phyloP scores from a whole-genome alignment of 2,113 vertebrate species.

The Crotophaga sulcirostris region DNA sequence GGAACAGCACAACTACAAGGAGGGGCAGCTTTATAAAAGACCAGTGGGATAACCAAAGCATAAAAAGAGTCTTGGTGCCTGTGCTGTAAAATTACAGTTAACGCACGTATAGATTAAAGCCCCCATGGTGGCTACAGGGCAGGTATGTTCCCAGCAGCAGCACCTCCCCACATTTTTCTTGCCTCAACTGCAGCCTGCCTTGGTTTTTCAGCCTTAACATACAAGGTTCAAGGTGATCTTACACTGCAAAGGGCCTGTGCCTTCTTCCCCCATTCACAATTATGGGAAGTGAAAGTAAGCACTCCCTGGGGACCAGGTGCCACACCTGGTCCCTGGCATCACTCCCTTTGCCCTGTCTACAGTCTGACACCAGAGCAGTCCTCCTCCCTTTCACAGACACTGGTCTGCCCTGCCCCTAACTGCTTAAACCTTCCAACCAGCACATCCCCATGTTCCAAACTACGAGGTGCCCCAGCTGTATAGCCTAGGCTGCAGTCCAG shows the following conservation, averaged over 20 bases:
- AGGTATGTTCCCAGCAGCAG: background rate
- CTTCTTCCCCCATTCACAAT: background rate
- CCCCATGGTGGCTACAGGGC: background rate
- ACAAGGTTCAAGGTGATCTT: background rate
- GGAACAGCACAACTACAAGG: background rate
- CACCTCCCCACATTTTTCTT: background rate
- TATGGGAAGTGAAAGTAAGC: fast-evolving
- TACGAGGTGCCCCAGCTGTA: background rate
- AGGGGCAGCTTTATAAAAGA: background rate
- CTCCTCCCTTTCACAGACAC: background rate
- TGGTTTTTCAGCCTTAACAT: background rate
- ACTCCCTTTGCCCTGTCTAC: background rate
- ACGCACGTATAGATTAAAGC: background rate
- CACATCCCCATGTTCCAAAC: fast-evolving
- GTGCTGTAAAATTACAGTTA: background rate
- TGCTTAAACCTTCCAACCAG: background rate
- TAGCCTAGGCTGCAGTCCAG: background rate
- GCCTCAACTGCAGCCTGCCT: background rate
- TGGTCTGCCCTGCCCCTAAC: background rate
- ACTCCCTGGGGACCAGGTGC: background rate
- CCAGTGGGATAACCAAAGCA: background rate
- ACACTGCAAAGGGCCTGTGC: fast-evolving
- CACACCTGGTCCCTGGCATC: background rate
- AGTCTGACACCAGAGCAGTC: background rate
- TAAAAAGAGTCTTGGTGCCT: background rate